A percentile compares a stretch with the other conserved stretches of the same genome.
Evolutionary conservation across 35 echinoderm and acorn worm genomes (phyloP).

Genomic region (Holothuria glaberrima): DNA sequence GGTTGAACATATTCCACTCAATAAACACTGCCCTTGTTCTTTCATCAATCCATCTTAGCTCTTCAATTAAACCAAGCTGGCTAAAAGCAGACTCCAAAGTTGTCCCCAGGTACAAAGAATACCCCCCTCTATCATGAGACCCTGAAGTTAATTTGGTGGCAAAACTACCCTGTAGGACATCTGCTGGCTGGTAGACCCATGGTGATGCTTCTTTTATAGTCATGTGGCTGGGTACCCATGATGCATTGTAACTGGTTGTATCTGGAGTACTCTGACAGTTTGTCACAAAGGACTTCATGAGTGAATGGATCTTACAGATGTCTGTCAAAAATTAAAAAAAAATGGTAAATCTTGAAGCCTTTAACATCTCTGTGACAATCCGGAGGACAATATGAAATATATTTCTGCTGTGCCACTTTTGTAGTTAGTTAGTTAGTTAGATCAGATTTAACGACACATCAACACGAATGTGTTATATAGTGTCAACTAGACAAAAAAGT

Average conservation of each 20-base stretch:
- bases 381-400: too few relatives aligned
- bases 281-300: neutral
- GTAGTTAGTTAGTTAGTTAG: too few relatives aligned
- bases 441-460: too few relatives aligned
- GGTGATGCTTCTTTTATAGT: neutral
- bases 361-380: too few relatives aligned
- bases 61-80: slow-evolving; percentile 12
- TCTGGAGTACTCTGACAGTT: neutral
- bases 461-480: too few relatives aligned
- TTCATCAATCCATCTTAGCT: slow-evolving; percentile 68
- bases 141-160: slow-evolving; percentile 1
- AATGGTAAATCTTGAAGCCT: neutral
- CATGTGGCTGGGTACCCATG: slow-evolving; percentile 46
- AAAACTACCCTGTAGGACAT: slow-evolving; percentile 60
- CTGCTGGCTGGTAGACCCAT: slow-evolving; percentile 66
- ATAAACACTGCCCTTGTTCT: slow-evolving; percentile 76
- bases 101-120: slow-evolving; percentile 58
- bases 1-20: slow-evolving; percentile 91
- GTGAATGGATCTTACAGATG: neutral
- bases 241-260: neutral
- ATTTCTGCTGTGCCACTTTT: too few relatives aligned
- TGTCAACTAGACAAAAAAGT: too few relatives aligned
- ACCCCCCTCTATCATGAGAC: slow-evolving; percentile 67
- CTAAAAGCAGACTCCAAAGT: neutral
- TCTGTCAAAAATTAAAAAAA: neutral